Evolutionary conservation across 2,797 vertebrate species (phyloP).

Genomic region (Mus minutoides): DNA sequence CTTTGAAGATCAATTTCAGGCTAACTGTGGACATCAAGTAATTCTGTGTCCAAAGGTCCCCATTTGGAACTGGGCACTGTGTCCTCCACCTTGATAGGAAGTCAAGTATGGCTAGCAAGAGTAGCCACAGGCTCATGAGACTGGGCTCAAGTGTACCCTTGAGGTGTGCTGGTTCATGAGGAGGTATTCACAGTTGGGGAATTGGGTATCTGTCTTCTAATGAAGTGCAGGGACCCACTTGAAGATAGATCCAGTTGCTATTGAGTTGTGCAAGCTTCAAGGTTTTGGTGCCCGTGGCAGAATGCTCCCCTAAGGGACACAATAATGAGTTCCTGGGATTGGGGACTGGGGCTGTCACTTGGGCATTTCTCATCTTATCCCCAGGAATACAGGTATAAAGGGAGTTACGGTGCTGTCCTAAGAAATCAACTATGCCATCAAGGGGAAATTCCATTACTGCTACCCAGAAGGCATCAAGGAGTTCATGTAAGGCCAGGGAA

Average conservation of each 20-base stretch:
- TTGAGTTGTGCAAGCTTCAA: neutral
- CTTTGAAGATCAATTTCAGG: neutral
- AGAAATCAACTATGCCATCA: neutral
- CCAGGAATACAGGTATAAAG: neutral
- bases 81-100: neutral
- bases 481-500: neutral
- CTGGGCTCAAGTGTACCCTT: neutral
- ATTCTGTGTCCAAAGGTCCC: neutral
- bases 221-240: neutral
- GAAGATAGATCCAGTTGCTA: neutral
- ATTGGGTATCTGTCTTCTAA: neutral
- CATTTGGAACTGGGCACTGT: neutral
- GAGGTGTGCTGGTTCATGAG: neutral
- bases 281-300: neutral
- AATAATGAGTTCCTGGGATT: neutral
- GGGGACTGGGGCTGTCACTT: neutral
- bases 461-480: neutral
- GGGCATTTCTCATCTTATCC: neutral
- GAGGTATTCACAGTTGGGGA: neutral
- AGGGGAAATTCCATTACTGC: neutral
- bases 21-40: neutral
- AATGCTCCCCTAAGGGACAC: neutral
- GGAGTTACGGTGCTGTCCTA: neutral
- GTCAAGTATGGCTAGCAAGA: neutral
- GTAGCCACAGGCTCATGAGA: neutral